Base-by-base conservation (phyloP, 2,797 vertebrate genomes). In the Distichodus sexfasciatus region DNA sequence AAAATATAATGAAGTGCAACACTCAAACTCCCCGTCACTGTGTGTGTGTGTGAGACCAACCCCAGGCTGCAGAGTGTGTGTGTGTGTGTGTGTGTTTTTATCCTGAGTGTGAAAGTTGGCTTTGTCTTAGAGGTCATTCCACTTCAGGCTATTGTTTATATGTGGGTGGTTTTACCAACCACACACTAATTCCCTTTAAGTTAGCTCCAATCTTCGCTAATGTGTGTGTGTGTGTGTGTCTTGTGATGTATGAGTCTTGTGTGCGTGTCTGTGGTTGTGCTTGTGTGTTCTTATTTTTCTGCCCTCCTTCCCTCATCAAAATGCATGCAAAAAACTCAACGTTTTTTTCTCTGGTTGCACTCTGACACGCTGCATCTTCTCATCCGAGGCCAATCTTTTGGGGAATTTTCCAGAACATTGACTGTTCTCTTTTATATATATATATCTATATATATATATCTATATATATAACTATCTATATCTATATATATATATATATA, bases 141-240 rank as follows among this genome's bases (percentile, higher is more conserved):
- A 54, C 54, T 54, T 44, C 67, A 41, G 51, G 71, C 58, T 75
- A 75, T 77, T 77, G 70, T 76, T 66, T 76, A 58, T 60, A 47
- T 46, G 65, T 74, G 74, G 60, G 76, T 59, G 62, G 28, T 10
- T 31, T 59, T 57, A n/a, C n/a, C n/a, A 40, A 35, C 53, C 57
- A 69, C 36, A 58, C 51, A 41, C 48, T 70, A 70, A 61, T 62
- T 70, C 58, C 53, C 47, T 57, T 54, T 21, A n/a, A 8, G 31
- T n/a, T 2, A 33, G 29, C 29, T 51, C 23, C 47, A 51, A 28
- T 51, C 24, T 51, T 23, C 14, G 3, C 6, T 26, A 8, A n/a
- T n/a, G n/a, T n/a, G n/a, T n/a, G n/a, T n/a, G n/a, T n/a, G n/a
- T n/a, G n/a, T 1, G 38, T 23, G 38, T 66, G 64, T 59, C 38